Evolutionary conservation across 2,797 vertebrate species (phyloP), one percentile per base, ranked within the genome.

Genomic region (Arrhamphus sclerolepis): DNA sequence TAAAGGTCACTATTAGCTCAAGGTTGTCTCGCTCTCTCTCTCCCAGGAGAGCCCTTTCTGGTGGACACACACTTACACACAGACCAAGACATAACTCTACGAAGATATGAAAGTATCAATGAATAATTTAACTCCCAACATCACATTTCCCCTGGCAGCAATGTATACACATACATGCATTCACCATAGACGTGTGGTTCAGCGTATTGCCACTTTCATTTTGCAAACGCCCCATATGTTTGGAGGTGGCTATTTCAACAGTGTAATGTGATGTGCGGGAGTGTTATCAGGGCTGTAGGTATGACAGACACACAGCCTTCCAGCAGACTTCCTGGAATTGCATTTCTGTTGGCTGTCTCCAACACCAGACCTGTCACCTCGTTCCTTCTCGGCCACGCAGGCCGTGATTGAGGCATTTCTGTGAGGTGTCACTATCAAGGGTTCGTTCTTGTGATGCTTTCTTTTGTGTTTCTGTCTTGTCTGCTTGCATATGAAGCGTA

Each of bases 361-460:
- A 86, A 84, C 86, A 89, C 85, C 85, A 88, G 84, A 83, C 57
- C 81, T 90, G 89, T 88, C 87, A 81, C 77, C 80, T 31, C 8
- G 21, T 73, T 54, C 79, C 69, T 84, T 91, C 87, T 89, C 90
- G 90, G 80, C 89, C 92, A 89, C 70, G 88, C 93, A 84, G 64
- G 91, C 77, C n/a, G 68, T 82, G 92, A 94, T 91, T 91, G 92
- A 94, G 91, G 89, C 92, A 71, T 92, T 93, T 91, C 80, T 70
- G 76, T n/a, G 53, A 76, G 66, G 73, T 82, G 85, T 85, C 85
- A 76, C 81, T 58, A 78, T 79, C 72, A 86, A 90, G 83, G 83
- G 89, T 70, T 67, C 46, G 10, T n/a, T 56, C 65, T 70, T 54
- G 60, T 66, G 46, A 62, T 28, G 49, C 38, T 48, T 83, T 84